Percentiles rank a stretch among this genome's conserved stretches.
Conservation (phyloP, 2,113 vertebrate species). For the Laterallus jamaicensis region DNA sequence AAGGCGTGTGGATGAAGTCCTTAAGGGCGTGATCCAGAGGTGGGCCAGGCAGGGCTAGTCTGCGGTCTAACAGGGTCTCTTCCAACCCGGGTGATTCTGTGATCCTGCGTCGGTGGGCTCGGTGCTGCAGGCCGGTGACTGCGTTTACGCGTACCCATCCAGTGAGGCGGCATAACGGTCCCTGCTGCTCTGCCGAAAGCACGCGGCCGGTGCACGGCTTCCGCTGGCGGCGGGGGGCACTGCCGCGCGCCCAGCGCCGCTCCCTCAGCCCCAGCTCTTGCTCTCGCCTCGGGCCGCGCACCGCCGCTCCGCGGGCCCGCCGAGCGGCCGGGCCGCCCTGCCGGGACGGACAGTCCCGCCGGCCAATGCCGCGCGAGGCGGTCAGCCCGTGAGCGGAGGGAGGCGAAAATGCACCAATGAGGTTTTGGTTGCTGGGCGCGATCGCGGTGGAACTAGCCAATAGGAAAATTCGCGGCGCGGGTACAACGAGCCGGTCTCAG, state of each 20-base stretch:
- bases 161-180: fast-evolving
- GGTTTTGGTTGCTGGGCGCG: background rate
- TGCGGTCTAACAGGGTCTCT: no score
- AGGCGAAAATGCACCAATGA: background rate
- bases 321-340: background rate
- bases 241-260: background rate
- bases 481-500: background rate
- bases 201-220: fast-evolving
- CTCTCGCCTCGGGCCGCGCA: no score
- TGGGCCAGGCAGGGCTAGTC: no score
- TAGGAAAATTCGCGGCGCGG: background rate
- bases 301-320: background rate
- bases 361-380: background rate
- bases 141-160: background rate
- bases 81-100: no score
- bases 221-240: background rate
- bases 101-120: background rate
- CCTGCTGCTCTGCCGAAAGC: fast-evolving
- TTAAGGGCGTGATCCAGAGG: no score
- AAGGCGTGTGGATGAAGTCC: no score
- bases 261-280: background rate
- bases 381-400: background rate
- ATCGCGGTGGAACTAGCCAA: background rate
- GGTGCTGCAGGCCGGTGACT: background rate
- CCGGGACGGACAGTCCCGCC: background rate